Evolutionary conservation across 2,797 vertebrate genomes (phyloP).

Genomic region (Sarcoramphus papa): DNA sequence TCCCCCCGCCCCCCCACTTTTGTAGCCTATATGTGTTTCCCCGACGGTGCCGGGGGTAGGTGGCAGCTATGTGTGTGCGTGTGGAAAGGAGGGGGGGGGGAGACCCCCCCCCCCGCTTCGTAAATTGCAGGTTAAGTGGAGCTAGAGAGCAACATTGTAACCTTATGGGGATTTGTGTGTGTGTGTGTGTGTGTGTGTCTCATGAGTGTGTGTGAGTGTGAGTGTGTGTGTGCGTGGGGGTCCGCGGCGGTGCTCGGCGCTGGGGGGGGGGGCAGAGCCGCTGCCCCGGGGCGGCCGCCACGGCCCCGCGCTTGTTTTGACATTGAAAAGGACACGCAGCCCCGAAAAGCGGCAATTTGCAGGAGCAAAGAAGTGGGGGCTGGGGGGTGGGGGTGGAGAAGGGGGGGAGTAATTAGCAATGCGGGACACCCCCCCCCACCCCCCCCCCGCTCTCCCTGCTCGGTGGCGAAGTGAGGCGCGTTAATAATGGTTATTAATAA

Average conservation of each 20-base stretch:
- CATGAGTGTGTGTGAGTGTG: neutral
- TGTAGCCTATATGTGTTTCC: neutral
- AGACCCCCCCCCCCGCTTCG: neutral
- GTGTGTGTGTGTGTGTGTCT: neutral
- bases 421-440: neutral
- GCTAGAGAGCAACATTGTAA: slow-evolving; percentile 65
- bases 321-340: slow-evolving; percentile 64
- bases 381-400: no score
- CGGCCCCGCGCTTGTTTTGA: slow-evolving; percentile 24
- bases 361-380: neutral
- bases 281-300: neutral
- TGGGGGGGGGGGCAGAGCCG: no score
- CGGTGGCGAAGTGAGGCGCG: neutral
- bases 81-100: slow-evolving; percentile 10
- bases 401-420: neutral
- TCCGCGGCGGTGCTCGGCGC: neutral
- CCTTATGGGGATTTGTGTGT: slow-evolving; percentile 41
- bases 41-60: slow-evolving; percentile 31
- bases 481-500: neutral
- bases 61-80: slow-evolving; percentile 17
- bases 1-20: neutral
- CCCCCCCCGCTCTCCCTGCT: neutral
- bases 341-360: slow-evolving; percentile 28
- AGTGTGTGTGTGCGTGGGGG: neutral
- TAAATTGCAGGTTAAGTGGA: slow-evolving; percentile 74